Percentiles rank a stretch among this genome's conserved stretches.
Evolutionary conservation across 2,113 vertebrate species (phyloP).

Genomic region (Phylloscopus trochiloides): DNA sequence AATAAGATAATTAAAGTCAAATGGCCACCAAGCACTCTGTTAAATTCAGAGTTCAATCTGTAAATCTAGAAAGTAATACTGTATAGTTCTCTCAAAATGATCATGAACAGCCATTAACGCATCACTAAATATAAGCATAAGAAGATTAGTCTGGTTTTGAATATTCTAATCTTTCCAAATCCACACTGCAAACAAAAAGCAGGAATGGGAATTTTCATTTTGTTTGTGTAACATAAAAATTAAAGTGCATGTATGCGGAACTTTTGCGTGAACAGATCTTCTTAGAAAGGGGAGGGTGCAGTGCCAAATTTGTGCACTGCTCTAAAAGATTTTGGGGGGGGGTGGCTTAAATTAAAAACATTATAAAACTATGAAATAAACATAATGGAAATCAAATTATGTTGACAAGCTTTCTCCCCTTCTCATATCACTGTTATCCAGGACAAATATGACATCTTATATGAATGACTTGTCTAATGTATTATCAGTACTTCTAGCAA

Average conservation of each 20-base stretch:
- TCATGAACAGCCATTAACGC: background rate
- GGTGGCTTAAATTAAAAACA: background rate
- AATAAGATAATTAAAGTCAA: background rate
- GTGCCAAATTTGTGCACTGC: background rate
- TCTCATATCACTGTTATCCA: background rate
- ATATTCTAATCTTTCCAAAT: slow-evolving; percentile 21
- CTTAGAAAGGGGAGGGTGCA: background rate
- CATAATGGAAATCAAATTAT: background rate
- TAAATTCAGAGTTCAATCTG: background rate
- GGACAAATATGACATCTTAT: background rate
- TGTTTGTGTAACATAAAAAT: background rate
- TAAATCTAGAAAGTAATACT: background rate
- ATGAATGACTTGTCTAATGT: background rate
- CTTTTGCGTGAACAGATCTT: background rate
- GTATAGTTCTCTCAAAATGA: background rate
- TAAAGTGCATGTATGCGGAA: background rate
- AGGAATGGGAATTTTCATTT: background rate
- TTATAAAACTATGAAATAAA: background rate
- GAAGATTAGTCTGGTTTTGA: slow-evolving; percentile 23
- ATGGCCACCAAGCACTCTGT: background rate
- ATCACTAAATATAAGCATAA: slow-evolving; percentile 20
- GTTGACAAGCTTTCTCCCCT: background rate
- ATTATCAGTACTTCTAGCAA: background rate
- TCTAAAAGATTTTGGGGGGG: accelerated
- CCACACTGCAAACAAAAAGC: background rate